These are phyloP conservation scores for Phalacrocorax aristotelis DNA, from an alignment of 2,113 vertebrate genomes.

Conservation along the genomic window DNA sequence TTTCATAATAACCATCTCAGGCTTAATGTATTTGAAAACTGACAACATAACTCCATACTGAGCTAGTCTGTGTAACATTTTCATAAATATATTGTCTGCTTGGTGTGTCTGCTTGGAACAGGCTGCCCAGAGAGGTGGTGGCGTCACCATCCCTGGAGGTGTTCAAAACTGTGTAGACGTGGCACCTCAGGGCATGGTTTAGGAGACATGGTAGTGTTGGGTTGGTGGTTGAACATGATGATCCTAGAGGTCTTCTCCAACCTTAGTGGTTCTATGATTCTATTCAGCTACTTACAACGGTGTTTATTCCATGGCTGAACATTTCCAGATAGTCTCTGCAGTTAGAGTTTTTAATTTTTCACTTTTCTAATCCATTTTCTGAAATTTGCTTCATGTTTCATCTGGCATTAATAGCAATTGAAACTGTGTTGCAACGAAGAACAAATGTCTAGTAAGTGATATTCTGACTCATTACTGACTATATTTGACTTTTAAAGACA, in stretches of 20 bases:
- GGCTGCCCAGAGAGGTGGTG: too few relatives aligned
- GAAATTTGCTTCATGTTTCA: not conserved
- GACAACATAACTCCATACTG: not conserved
- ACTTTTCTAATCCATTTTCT: not conserved
- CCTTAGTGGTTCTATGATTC: too few relatives aligned
- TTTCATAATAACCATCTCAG: not conserved
- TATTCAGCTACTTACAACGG: not conserved
- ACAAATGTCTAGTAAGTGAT: not conserved
- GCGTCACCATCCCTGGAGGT: too few relatives aligned
- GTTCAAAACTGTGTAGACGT: too few relatives aligned
- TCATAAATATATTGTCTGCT: not conserved
- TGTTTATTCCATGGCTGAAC: not conserved
- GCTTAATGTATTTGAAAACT: not conserved
- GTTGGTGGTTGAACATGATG: too few relatives aligned
- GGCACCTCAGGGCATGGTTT: too few relatives aligned
- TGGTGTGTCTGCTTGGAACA: not conserved
- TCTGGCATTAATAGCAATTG: not conserved
- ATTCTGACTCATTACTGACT: not conserved
- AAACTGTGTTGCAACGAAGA: not conserved
- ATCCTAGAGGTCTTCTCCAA: too few relatives aligned
- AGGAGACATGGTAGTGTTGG: too few relatives aligned
- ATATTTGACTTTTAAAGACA: not conserved
- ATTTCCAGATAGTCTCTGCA: not conserved
- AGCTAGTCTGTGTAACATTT: not conserved
- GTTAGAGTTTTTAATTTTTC: not conserved